A percentile compares a stretch with the other conserved stretches of the same genome.
Evolutionary conservation across 2,797 vertebrate species (phyloP).

Genomic region (Manis crassicaudata): DNA sequence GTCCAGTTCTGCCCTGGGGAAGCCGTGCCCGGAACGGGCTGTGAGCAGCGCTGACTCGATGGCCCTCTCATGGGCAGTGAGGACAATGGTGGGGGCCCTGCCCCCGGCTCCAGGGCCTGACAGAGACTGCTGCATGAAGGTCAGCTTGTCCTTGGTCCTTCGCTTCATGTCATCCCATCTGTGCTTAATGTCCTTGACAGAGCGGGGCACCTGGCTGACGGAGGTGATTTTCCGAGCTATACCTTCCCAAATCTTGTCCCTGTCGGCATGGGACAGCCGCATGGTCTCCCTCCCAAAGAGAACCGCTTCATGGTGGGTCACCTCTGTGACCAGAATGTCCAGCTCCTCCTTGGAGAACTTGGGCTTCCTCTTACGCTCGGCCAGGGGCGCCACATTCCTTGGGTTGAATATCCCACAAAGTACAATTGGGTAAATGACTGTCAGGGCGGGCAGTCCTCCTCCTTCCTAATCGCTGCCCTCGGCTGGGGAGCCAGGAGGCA

Average conservation of each 20-base stretch:
- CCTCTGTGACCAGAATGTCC: constrained; percentile 89
- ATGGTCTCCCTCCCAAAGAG: constrained; percentile 88
- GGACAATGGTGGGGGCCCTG: constrained; percentile 81
- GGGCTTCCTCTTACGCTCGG: constrained; percentile 89
- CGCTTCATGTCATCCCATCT: constrained; percentile 90
- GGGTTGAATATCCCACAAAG: constrained; percentile 88
- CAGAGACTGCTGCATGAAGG: constrained; percentile 87
- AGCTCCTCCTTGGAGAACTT: constrained; percentile 90
- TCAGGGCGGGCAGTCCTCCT: constrained; percentile 63
- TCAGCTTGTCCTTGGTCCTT: constrained; percentile 88
- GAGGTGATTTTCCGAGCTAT: constrained; percentile 88
- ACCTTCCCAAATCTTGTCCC: constrained; percentile 89
- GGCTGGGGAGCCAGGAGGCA: constrained; percentile 55
- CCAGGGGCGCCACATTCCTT: constrained; percentile 85
- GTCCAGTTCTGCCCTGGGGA: constrained; percentile 78
- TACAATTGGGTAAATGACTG: constrained; percentile 86
- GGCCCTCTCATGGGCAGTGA: constrained; percentile 84
- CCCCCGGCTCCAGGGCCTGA: constrained; percentile 74
- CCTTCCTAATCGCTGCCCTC: constrained; percentile 62
- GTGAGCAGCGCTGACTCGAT: constrained; percentile 84
- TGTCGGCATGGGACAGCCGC: constrained; percentile 86
- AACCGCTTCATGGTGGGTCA: constrained; percentile 87
- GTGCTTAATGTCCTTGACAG: constrained; percentile 88
- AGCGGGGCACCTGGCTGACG: constrained; percentile 88
- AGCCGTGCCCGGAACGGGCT: constrained; percentile 69